Base-by-base conservation (phyloP, 2,113 vertebrate species). In the Anarrhichthys ocellatus region DNA sequence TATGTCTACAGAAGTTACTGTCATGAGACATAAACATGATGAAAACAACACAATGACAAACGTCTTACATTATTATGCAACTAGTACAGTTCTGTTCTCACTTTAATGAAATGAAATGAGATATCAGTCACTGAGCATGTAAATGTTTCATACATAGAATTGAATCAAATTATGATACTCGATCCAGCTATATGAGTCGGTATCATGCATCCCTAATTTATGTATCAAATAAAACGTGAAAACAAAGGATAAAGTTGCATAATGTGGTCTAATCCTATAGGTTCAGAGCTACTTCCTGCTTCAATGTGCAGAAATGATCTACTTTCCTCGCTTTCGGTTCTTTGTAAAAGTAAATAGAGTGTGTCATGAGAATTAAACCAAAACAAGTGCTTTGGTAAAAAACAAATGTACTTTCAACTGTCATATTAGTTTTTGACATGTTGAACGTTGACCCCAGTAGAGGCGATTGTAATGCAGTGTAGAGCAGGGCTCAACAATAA, bases 1-100 rank as follows among this genome's bases (percentile, higher is more conserved):
- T 34, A 1, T 83, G 17, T 74, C 24, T 74, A 61, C 61, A 61
- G 36, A 67, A 75, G 58, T 56, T 62, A 58, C 11, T 42, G 68
- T 73, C 24, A 40, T 59, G 36, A 32, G 17, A 36, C 32, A 73
- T 11, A 65, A 36, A 22, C 2, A 2, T 75, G 58, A 58, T 76
- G 32, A 71, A 63, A 77, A 11, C 44, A 50, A 29, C n/a, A 75
- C 14, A 54, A 13, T 65, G 15, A 68, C 38, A 50, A 72, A 59
- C 40, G 46, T n/a, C 48, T 2, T 3, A 48, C 14, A 48, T 46
- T 34, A 40, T 40, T 40, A 40, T 9, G 38, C 40, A 10, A 42
- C 9, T 42, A 42, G 46, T 48, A 5, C 46, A 6, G 46, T 48
- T 48, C 6, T 17, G 66, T n/a, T 56, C 13, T 10, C 24, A 7